Conservation (phyloP, 2,113 vertebrate genomes). For the Siniperca knerii region DNA sequence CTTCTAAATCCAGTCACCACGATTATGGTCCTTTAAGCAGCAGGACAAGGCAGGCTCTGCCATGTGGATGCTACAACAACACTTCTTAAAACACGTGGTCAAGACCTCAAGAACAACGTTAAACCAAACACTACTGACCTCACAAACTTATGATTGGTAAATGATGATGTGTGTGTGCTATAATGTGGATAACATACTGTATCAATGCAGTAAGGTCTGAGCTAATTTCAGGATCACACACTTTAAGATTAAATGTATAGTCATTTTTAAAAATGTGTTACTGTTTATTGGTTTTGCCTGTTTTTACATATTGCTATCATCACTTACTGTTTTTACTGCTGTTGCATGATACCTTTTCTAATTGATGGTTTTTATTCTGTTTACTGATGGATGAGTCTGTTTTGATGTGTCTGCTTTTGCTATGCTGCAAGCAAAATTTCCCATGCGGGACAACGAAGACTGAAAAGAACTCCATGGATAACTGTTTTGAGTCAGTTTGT, state of each 20-base stretch:
- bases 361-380: constrained; percentile 3
- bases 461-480: background rate
- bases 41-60: constrained; percentile 11
- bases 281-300: background rate
- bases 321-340: constrained; percentile 6
- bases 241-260: background rate
- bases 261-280: background rate
- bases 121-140: background rate
- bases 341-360: background rate
- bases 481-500: background rate
- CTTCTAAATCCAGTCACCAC: constrained; percentile 74
- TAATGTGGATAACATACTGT: background rate
- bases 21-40: constrained; percentile 59
- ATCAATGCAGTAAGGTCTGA: background rate
- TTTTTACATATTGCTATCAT: background rate
- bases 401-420: background rate
- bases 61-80: background rate
- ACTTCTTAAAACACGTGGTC: constrained; percentile 23
- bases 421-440: background rate
- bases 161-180: background rate
- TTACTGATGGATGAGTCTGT: constrained; percentile 1
- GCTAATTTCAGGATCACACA: too few species aligned
- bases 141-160: background rate
- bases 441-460: constrained; percentile 16
- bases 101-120: background rate